These are phyloP conservation scores for Paramormyrops hopkinsi DNA, from an alignment of 2,797 vertebrate species.

Conservation along the genomic window DNA sequence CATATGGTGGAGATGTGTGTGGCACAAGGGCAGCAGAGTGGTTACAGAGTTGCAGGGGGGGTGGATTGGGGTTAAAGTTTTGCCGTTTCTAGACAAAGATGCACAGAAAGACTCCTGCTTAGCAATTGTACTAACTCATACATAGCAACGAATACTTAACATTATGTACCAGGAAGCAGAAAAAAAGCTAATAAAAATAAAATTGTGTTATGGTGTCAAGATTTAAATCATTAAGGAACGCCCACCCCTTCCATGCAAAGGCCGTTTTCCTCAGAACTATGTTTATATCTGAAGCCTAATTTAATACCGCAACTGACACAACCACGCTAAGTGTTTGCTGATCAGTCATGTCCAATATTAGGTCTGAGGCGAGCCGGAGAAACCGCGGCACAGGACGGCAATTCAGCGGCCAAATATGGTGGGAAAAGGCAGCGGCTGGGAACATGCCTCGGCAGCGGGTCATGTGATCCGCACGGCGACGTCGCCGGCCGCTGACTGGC, in stretches of 20 bases:
- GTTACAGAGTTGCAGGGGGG: not conserved
- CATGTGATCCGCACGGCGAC: slow-evolving; percentile 8
- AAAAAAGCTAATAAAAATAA: not conserved
- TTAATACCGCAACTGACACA: not conserved
- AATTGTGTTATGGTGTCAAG: not conserved
- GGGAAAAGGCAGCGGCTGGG: slow-evolving; percentile 16
- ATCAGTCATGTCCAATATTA: slow-evolving; percentile 15
- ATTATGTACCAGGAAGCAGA: not conserved
- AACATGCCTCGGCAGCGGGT: not conserved
- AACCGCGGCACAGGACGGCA: slow-evolving; percentile 16
- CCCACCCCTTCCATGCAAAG: not conserved
- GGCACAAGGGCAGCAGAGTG: not conserved
- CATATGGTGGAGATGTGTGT: not conserved
- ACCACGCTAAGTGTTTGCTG: not conserved
- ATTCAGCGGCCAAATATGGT: slow-evolving; percentile 19
- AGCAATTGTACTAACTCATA: not conserved
- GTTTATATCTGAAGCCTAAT: slow-evolving; percentile 5
- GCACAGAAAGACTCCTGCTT: not conserved
- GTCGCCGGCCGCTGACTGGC: slow-evolving; percentile 25
- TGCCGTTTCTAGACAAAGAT: not conserved
- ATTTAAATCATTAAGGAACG: not conserved
- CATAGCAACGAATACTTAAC: not conserved
- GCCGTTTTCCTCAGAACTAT: not conserved
- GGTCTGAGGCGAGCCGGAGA: not conserved
- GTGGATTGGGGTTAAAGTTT: not conserved